Base-by-base conservation (phyloP, 2,797 vertebrate genomes). In the Sebastes ruberrimus region DNA sequence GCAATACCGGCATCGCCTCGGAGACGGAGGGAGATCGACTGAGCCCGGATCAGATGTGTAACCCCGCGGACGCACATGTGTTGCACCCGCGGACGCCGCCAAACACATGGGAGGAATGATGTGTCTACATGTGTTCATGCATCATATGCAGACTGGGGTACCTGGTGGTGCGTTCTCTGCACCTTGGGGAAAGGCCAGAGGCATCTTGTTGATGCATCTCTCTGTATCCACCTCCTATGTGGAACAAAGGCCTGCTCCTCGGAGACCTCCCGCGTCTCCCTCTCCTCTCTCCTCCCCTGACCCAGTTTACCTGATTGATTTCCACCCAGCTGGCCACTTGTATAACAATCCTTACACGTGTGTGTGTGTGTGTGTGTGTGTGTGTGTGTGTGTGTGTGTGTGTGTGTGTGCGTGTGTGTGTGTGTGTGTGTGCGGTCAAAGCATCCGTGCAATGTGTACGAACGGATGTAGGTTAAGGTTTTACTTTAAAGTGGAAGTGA, bases 301-400 rank as follows among this genome's bases (percentile, higher is more conserved):
- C 91, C 94, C 84, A 92, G 86, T 94, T 95, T 92, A 91, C 85
- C 89, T 90, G 91, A 94, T 94, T 93, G 91, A 93, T 94, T 92
- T 89, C 79, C 66, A 85, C 86, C 82, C 85, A 74, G 84, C 80
- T 84, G 78, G 86, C 80, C 87, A 88, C 90, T 93, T 94, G 92
- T 92, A 78, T 88, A 92, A 92, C 79, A 83, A 62, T 74, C 76
- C 30, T 82, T 71, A 62, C 10, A 6, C n/a, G 67, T 76, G 76
- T 78, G 25, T 64, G 53, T 35, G 33, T 33, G 33, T 33, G 33
- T 49, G 52, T 35, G 62, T 38, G 52, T 35, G 62, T 38, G 57
- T 38, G 52, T 23, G 62, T 49, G 57, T 32, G 52, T 35, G 62
- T 32, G 57, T 38, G 52, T 23, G 62, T 49, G 57, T 27, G 52